Evolutionary conservation across 2,113 vertebrate species (phyloP).

Genomic region (Cathartes aura): DNA sequence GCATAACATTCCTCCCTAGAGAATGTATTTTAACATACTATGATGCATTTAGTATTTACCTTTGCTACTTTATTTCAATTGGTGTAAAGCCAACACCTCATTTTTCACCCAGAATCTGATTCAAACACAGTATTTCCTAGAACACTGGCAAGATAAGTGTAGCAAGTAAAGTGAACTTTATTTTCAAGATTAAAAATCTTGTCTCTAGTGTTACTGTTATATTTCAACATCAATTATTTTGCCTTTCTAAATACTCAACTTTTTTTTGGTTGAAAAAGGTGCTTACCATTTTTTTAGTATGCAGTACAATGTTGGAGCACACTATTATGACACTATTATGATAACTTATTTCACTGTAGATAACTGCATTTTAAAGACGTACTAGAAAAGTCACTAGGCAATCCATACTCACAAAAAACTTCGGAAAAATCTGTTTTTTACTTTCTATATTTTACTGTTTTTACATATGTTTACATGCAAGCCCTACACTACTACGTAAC

Average conservation of each 20-base stretch:
- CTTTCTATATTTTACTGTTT: not conserved
- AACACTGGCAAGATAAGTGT: not conserved
- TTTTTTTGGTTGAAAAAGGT: not conserved
- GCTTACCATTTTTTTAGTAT: not conserved
- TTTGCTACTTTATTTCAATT: not conserved
- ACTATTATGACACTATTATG: not conserved
- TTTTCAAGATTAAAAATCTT: not conserved
- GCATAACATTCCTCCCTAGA: not conserved
- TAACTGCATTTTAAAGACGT: not conserved
- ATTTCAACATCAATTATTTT: not conserved
- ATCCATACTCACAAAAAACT: not conserved
- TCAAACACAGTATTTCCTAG: not conserved
- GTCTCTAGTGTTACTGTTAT: not conserved
- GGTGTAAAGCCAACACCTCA: not conserved
- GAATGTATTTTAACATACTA: not conserved
- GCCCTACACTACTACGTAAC: not conserved
- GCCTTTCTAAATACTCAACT: not conserved
- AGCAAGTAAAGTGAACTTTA: not conserved
- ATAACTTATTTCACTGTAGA: not conserved
- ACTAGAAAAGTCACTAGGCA: not conserved
- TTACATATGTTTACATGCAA: not conserved
- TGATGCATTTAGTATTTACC: not conserved
- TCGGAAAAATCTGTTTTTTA: not conserved
- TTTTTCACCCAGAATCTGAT: not conserved
- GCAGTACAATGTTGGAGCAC: not conserved